Evolutionary conservation across 2,797 vertebrate genomes (phyloP), one percentile per base, ranked within the genome.

Genomic region (Poecilia picta): DNA sequence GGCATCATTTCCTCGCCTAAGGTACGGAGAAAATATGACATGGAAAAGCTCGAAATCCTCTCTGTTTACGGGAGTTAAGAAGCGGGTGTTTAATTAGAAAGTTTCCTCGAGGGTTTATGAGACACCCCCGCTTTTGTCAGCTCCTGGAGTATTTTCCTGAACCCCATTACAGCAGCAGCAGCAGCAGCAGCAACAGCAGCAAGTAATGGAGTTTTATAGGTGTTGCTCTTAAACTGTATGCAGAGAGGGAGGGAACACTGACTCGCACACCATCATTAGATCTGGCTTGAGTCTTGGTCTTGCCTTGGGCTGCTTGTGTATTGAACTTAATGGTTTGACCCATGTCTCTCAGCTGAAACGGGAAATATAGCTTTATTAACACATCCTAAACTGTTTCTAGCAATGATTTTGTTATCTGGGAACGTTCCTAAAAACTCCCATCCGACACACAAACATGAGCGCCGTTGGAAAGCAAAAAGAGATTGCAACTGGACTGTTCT

Each of bases 161-260:
- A 91, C 93, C 90, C 89, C 88, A 91, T 92, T 93, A 90, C 86
- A 89, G 86, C 91, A 89, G 90, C 91, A 93, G 86, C 91, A 89
- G 90, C 91, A 93, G 84, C 89, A 89, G 91, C 91, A 93, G 84
- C 89, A 89, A 90, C 91, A 93, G 84, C 89, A 71, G 41, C 68
- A 71, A 45, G 83, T 95, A 95, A 96, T 96, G 94, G 94, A 89
- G 78, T 93, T 95, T 96, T 95, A 96, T 94, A 91, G 93, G 86
- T 92, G 90, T 88, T 94, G 91, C 92, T 95, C 91, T 95, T 94
- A 93, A 95, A 93, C 89, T 83, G 80, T 83, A 88, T 82, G 81
- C 88, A 85, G 90, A 90, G 88, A 85, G 82, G 83, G 90, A 92
- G 88, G 81, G 82, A 93, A 91, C 83, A 89, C 89, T 88, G 91